Evolutionary conservation across 2,797 vertebrate species (phyloP).

Genomic region (Bradypus variegatus): DNA sequence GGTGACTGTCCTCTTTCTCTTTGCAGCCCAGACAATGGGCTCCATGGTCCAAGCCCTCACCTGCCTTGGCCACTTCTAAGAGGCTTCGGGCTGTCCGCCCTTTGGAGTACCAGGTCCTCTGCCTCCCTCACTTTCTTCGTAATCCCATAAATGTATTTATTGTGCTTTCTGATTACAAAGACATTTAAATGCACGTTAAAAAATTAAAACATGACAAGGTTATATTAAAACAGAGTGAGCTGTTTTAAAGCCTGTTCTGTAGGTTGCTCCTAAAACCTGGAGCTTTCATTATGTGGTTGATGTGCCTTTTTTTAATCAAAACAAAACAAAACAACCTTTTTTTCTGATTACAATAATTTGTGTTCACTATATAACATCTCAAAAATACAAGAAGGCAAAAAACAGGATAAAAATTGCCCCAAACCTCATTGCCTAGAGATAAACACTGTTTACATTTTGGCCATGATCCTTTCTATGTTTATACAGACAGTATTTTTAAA

Average conservation of each 20-base stretch:
- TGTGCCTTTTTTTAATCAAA: background rate
- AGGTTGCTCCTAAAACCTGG: background rate
- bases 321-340: background rate
- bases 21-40: background rate
- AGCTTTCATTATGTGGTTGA: background rate
- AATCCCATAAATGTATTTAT: background rate
- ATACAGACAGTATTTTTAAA: background rate
- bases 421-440: background rate
- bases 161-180: background rate
- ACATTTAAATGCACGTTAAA: background rate
- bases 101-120: background rate
- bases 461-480: background rate
- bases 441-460: background rate
- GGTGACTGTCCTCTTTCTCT: background rate
- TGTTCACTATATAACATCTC: background rate
- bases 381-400: background rate
- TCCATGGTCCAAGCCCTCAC: background rate
- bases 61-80: background rate
- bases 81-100: background rate
- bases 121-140: background rate
- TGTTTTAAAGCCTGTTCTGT: background rate
- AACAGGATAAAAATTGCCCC: background rate
- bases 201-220: background rate
- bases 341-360: background rate
- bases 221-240: background rate